Conservation (phyloP, 1,140 invertebrate genomes). For the Polypedilum vanderplanki region DNA sequence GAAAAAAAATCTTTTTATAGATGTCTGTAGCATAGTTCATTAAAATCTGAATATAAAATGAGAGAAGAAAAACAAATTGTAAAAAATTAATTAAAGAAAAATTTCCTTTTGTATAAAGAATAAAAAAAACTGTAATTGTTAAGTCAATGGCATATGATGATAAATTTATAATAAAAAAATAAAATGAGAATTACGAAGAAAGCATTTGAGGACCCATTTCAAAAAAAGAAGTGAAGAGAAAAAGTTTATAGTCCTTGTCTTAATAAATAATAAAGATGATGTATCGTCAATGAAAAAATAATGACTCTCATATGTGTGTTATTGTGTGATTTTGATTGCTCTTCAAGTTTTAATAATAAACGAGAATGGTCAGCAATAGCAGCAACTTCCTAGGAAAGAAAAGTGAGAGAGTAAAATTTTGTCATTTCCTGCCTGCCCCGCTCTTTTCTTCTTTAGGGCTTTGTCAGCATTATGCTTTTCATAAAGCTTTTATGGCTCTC, state of each 20-base stretch:
- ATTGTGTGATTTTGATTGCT: background rate
- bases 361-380: too few relatives aligned
- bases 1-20: background rate
- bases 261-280: conserved; percentile 14
- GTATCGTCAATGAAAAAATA: background rate
- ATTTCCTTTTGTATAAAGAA: conserved; percentile 19
- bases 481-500: background rate
- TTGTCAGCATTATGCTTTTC: conserved; percentile 16
- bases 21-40: background rate
- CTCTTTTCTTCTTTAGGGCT: background rate
- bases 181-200: conserved; percentile 1
- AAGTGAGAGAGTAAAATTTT: too few relatives aligned
- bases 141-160: background rate
- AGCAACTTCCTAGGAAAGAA: too few relatives aligned
- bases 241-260: conserved; percentile 11
- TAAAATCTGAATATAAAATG: background rate
- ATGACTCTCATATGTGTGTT: background rate
- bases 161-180: background rate
- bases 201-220: conserved; percentile 4
- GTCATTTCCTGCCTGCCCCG: too few relatives aligned
- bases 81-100: conserved; percentile 15
- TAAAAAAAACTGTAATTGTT: background rate
- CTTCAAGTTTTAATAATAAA: too few relatives aligned
- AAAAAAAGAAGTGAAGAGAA: background rate
- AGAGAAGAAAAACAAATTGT: background rate